Percentiles rank a stretch among this genome's conserved stretches.
Evolutionary conservation across 2,113 vertebrate species (phyloP).

Genomic region (Haemorhous mexicanus): DNA sequence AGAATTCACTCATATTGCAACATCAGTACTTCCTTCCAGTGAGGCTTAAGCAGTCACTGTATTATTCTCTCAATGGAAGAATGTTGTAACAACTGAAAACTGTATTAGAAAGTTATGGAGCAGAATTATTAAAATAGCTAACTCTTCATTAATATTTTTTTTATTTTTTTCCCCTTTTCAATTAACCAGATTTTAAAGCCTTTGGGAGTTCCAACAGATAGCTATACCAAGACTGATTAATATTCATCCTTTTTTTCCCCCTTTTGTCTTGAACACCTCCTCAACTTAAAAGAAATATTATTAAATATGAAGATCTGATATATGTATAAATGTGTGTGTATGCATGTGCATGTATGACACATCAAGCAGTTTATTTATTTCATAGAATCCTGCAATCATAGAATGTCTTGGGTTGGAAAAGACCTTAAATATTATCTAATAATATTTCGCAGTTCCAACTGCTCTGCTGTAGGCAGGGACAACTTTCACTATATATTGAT

Average conservation of each 20-base stretch:
- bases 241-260: background rate
- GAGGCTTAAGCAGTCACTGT: background rate
- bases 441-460: background rate
- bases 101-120: background rate
- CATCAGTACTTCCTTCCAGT: background rate
- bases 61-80: background rate
- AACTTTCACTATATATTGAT: background rate
- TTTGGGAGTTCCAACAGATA: background rate
- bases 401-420: background rate
- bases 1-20: background rate
- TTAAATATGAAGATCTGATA: background rate
- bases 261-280: background rate
- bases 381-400: background rate
- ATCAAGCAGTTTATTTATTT: background rate
- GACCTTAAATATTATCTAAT: background rate
- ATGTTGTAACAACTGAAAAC: background rate
- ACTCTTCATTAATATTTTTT: background rate
- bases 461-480: background rate
- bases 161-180: background rate
- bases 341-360: background rate
- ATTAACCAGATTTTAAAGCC: background rate
- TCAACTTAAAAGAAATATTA: background rate
- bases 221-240: background rate
- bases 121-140: background rate
- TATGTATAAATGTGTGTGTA: too few species aligned